A percentile compares a stretch with the other conserved stretches of the same genome.
Evolutionary conservation across 2,888 invertebrate species (phyloP).

Genomic region (Aphidoletes aphidimyza): DNA sequence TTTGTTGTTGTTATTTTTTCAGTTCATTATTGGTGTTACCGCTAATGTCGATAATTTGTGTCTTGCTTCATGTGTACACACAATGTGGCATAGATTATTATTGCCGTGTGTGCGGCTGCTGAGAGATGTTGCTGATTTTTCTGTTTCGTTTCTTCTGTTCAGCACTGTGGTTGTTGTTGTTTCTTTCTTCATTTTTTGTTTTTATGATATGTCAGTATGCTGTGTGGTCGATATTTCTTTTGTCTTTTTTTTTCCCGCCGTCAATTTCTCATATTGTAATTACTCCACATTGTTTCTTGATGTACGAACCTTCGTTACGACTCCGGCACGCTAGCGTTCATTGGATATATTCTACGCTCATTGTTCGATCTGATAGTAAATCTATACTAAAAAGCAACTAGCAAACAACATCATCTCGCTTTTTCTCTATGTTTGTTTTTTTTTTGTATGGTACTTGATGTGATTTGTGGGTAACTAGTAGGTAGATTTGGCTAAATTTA

Average conservation of each 20-base stretch:
- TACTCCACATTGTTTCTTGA: slow-evolving; percentile 12
- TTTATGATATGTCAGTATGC: background rate
- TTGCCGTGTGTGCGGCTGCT: background rate
- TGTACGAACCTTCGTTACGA: no score
- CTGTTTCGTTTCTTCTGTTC: no score
- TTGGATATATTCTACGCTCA: background rate
- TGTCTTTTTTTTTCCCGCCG: slow-evolving; percentile 2
- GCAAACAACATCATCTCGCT: background rate
- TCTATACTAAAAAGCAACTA: slow-evolving; percentile 22
- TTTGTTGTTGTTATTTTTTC: background rate
- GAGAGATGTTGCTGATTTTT: slow-evolving; percentile 21
- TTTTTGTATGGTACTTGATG: background rate
- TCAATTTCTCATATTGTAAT: slow-evolving; percentile 46
- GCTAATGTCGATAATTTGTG: slow-evolving; percentile 38
- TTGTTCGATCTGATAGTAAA: slow-evolving; percentile 21
- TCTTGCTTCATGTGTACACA: slow-evolving; percentile 21
- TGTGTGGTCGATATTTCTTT: slow-evolving; percentile 26
- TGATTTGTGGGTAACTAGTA: background rate
- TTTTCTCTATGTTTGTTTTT: background rate
- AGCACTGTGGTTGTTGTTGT: background rate
- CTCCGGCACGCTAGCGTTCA: no score
- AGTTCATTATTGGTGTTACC: background rate
- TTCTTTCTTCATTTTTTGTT: background rate
- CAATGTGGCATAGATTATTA: slow-evolving; percentile 15
- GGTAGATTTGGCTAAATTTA: slow-evolving; percentile 30